Conservation (phyloP, 2,888 invertebrate genomes). For the Caenorhabditis sinica region DNA sequence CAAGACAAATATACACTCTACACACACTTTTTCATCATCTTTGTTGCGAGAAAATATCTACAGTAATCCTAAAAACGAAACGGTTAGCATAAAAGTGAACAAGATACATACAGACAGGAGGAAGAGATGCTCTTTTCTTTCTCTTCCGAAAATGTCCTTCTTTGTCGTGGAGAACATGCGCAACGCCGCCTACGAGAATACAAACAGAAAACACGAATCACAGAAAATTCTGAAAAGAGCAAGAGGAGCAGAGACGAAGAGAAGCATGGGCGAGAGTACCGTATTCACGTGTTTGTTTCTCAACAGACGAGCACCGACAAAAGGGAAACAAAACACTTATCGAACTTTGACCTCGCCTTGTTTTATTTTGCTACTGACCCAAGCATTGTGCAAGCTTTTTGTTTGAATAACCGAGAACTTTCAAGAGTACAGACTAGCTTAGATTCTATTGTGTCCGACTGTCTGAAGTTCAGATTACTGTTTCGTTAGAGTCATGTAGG, state of each 20-base stretch:
- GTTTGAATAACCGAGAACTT: conserved; percentile 32
- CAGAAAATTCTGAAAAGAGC: neutral
- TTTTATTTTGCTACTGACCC: conserved; percentile 24
- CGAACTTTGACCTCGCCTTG: conserved; percentile 51
- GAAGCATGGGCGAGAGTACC: neutral
- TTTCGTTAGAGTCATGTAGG: neutral
- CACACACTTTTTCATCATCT: conserved; percentile 46
- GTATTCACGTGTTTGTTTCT: conserved; percentile 39
- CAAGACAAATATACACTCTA: conserved; percentile 43
- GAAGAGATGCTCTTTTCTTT: conserved; percentile 38
- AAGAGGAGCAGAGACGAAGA: neutral
- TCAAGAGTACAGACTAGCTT: conserved; percentile 17
- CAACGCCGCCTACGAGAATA: conserved; percentile 51
- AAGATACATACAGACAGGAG: conserved; percentile 26
- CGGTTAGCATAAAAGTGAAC: conserved; percentile 49
- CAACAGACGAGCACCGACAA: conserved; percentile 11
- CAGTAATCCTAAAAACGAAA: conserved; percentile 32
- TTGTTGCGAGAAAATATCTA: conserved; percentile 56
- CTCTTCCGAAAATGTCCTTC: conserved; percentile 9
- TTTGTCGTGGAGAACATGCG: conserved; percentile 42
- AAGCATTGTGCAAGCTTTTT: neutral
- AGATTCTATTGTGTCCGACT: neutral
- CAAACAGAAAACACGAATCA: conserved; percentile 37
- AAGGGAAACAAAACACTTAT: conserved; percentile 37
- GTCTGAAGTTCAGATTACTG: neutral